Percentiles rank a stretch among this genome's conserved stretches.
Evolutionary conservation across 64 coral and sea anemone genomes (phyloP).

Genomic region (Actinia tenebrosa): DNA sequence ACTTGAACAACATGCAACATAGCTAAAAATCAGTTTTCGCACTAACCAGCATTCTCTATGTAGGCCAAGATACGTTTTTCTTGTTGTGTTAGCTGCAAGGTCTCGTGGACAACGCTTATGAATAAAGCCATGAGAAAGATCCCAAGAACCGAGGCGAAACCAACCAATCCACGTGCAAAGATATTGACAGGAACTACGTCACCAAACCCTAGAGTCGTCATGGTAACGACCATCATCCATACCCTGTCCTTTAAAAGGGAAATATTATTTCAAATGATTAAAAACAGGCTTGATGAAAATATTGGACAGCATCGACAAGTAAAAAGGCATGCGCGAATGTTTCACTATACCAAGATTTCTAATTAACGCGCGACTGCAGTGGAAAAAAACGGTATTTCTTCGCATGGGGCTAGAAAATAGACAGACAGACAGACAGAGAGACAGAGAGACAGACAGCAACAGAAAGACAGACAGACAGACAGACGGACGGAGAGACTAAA

Average conservation of each 20-base stretch:
- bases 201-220: conserved; percentile 97
- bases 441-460: neutral
- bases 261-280: neutral
- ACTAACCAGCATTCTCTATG: conserved; percentile 94
- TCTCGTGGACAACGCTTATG: conserved; percentile 90
- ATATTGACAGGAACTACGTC: conserved; percentile 84
- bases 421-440: neutral
- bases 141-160: conserved; percentile 85
- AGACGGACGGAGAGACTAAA: neutral
- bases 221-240: conserved; percentile 99
- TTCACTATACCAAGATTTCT: too few relatives aligned
- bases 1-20: neutral
- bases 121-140: conserved; percentile 98
- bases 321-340: neutral
- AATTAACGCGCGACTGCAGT: too few relatives aligned
- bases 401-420: neutral
- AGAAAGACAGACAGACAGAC: neutral
- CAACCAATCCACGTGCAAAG: conserved; percentile 74
- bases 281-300: neutral
- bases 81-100: conserved; percentile 81
- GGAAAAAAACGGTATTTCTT: too few relatives aligned
- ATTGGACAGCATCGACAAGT: neutral
- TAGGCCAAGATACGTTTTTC: conserved; percentile 93
- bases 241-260: conserved; percentile 52
- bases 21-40: neutral